Evolutionary conservation across 1,140 invertebrate genomes (phyloP).

Genomic region (Eupristina koningsbergeri): DNA sequence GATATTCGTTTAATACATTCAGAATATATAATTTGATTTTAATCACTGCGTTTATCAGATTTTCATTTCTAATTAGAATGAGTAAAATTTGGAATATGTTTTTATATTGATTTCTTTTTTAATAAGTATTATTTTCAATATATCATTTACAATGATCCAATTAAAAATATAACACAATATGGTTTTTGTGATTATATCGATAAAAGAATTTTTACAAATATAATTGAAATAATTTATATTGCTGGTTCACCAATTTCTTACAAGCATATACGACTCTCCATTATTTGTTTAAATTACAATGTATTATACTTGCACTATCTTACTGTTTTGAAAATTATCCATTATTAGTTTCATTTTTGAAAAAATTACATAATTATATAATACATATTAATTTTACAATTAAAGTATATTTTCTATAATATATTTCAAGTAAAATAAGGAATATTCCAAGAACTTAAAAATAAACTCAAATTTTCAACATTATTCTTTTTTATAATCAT

Average conservation of each 20-base stretch:
- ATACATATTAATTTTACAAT: not conserved
- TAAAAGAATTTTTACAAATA: not conserved
- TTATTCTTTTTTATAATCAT: slow-evolving; percentile 2
- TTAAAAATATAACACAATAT: slow-evolving; percentile 22
- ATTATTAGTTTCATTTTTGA: not conserved
- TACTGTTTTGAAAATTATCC: not conserved
- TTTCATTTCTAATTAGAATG: not conserved
- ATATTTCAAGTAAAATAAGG: slow-evolving; percentile 23
- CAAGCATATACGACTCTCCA: not conserved
- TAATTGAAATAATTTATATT: not conserved
- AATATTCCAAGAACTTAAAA: slow-evolving; percentile 27
- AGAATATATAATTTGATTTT: not conserved
- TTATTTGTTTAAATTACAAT: not conserved
- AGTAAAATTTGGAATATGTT: not conserved
- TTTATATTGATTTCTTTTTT: slow-evolving; percentile 13
- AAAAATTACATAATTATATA: not conserved
- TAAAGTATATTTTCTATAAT: slow-evolving; percentile 39
- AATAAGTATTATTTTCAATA: slow-evolving; percentile 2
- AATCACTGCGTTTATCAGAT: slow-evolving; percentile 17
- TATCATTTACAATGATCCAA: not conserved
- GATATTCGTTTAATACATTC: not conserved
- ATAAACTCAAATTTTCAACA: slow-evolving; percentile 18
- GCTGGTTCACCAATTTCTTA: not conserved
- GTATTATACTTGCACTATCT: not conserved
- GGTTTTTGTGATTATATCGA: slow-evolving; percentile 18